Percentiles rank a stretch among this genome's conserved stretches.
These are phyloP conservation scores for human DNA, from an alignment of 2,113 vertebrate species.

Conservation along the genomic window DNA sequence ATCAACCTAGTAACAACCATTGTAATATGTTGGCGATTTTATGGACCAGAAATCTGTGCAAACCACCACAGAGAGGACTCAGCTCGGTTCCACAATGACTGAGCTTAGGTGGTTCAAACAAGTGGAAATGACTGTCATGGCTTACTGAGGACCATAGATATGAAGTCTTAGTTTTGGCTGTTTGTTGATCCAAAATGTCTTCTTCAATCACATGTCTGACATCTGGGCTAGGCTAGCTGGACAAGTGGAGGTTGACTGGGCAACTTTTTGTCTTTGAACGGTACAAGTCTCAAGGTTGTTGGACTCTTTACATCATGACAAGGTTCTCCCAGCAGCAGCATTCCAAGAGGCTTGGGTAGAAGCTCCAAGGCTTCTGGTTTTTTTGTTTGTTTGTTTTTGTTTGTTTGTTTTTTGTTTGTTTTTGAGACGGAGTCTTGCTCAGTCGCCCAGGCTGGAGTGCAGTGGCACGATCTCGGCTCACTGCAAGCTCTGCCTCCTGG, in stretches of 20 bases:
- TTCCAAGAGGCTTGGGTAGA: background rate
- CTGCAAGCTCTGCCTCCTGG: fast-evolving
- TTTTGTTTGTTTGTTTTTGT: too few species aligned
- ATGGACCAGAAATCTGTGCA: background rate
- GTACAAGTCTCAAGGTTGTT: background rate
- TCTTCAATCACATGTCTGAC: background rate
- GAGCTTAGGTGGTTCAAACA: background rate
- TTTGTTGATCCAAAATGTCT: background rate
- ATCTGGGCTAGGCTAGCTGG: background rate
- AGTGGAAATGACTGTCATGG: background rate
- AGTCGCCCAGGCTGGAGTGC: too few species aligned
- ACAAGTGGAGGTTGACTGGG: background rate
- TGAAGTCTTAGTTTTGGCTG: background rate
- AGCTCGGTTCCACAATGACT: background rate
- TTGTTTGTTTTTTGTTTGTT: too few species aligned
- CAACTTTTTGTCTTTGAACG: background rate
- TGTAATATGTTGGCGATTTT: background rate
- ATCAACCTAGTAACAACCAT: background rate
- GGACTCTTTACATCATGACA: background rate
- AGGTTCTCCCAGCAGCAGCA: background rate
- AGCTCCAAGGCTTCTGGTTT: background rate
- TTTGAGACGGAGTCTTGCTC: too few species aligned
- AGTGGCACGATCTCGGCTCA: fast-evolving
- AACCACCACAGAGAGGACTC: background rate
- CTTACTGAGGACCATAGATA: background rate